Base-by-base conservation (phyloP, 2,888 invertebrate genomes). In the Caenorhabditis sp. region DNA sequence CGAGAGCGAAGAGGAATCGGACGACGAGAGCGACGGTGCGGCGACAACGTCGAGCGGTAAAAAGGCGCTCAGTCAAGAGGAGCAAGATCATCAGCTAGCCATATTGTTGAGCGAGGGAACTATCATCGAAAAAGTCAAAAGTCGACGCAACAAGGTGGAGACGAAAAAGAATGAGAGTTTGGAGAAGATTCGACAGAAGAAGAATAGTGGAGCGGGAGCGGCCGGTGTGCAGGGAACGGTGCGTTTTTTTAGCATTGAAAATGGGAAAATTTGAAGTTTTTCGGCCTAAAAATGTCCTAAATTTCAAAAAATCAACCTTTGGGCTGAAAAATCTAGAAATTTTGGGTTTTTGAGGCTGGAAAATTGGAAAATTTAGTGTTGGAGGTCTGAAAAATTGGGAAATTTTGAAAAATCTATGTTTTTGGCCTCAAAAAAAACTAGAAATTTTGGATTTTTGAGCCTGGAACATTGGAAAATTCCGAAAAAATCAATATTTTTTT, bases 21-120 rank as follows among this genome's bases (percentile, higher is more conserved):
- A 26, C 21, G 69, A 73, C 6, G 50, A 62, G 12, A 62, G 62
- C 51, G 67, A 66, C 2, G 23, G 57, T n/a, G 58, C 49, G 58
- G 23, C 57, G 49, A 55, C 60, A 21, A 10, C 14, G 1, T 54
- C 49, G 19, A 59, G 57, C 6, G 17, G 50, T 17, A 51, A 49
- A 19, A 69, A 66, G 37, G 64, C 55, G 27, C 23, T 66, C 63
- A 69, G 69, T 2, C 69, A 69, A 50, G 63, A 69, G 50, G 69
- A 74, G 50, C 60, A 61, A 43, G 75, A 75, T 43, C 66, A 64
- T 59, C 64, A 50, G 24, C 37, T 75, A n/a, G 75, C 75, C 3
- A 0, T 67, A 14, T 19, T 64, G 23, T 63, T 75, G 1, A 60
- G 66, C 2, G 43, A 21, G 26, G 66, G 66, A 37, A n/a, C 62